phyloP scores from a whole-genome alignment of 1,140 invertebrate genomes.

The Yoshiicerus persimilis region DNA sequence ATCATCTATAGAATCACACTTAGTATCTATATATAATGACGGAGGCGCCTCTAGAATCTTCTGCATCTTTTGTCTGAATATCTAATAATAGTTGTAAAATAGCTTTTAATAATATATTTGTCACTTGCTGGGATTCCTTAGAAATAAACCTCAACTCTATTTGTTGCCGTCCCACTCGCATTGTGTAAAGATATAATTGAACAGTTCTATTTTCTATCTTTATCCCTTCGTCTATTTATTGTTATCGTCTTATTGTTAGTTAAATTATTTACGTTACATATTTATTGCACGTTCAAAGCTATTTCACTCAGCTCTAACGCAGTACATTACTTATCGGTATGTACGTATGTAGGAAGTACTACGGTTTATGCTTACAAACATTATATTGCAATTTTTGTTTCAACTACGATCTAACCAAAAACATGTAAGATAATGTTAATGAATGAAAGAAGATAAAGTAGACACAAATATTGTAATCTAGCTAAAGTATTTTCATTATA shows the following conservation, averaged over 20 bases:
- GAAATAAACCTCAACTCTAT: background rate
- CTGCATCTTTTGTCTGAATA: background rate
- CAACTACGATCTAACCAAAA: background rate
- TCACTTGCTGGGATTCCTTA: background rate
- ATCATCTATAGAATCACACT: background rate
- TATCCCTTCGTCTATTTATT: background rate
- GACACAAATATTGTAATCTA: background rate
- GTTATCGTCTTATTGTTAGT: background rate
- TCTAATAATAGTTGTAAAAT: background rate
- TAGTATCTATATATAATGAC: background rate
- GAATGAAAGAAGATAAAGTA: background rate
- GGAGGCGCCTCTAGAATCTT: background rate
- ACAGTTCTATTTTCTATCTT: background rate
- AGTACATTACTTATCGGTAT: background rate
- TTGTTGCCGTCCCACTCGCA: background rate
- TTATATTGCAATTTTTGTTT: background rate
- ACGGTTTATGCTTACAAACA: background rate
- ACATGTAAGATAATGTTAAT: background rate
- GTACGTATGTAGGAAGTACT: background rate
- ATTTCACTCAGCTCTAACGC: background rate
- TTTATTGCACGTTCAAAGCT: background rate
- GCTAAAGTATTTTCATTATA: background rate
- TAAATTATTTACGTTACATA: background rate
- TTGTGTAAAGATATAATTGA: background rate
- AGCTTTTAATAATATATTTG: background rate